phyloP scores from a whole-genome alignment of 35 echinoderm and acorn worm species.

The Stichopus chloronotus region DNA sequence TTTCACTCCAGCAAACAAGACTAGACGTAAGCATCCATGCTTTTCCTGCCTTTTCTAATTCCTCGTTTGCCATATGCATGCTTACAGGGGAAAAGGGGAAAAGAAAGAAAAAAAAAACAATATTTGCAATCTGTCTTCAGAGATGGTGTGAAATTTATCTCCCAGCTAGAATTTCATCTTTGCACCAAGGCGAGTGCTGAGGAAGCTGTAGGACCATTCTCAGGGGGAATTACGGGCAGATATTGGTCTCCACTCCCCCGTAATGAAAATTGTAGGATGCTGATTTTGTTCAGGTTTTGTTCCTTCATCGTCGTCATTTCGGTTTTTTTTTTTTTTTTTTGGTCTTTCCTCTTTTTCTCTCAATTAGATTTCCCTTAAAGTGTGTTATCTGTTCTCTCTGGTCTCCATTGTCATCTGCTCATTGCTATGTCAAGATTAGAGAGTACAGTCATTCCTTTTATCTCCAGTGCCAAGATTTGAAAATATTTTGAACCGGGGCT shows the following conservation, averaged over 20 bases:
- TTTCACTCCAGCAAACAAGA: not conserved
- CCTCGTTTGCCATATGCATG: too few relatives aligned
- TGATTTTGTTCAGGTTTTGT: not conserved
- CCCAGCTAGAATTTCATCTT: conserved; percentile 1
- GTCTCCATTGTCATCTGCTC: not conserved
- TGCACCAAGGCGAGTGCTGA: not conserved
- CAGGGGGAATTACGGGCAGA: conserved; percentile 32
- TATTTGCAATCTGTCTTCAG: conserved; percentile 24
- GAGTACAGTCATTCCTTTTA: too few relatives aligned
- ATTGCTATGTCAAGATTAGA: too few relatives aligned
- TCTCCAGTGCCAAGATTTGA: not conserved
- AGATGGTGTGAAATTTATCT: conserved; percentile 21
- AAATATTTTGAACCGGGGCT: too few relatives aligned
- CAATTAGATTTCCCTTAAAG: not conserved
- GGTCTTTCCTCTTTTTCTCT: not conserved
- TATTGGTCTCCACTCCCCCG: conserved; percentile 21
- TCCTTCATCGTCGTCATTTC: too few relatives aligned
- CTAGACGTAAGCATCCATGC: too few relatives aligned
- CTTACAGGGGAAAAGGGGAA: not conserved
- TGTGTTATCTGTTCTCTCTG: not conserved
- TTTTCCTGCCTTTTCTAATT: too few relatives aligned
- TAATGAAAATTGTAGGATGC: not conserved
- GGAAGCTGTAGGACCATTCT: conserved; percentile 4
- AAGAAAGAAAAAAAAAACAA: not conserved
- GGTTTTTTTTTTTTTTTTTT: not conserved